Conservation (phyloP, 30 jellyfish, hydroid and myxozoan species). For the Nemopilema nomurai region DNA sequence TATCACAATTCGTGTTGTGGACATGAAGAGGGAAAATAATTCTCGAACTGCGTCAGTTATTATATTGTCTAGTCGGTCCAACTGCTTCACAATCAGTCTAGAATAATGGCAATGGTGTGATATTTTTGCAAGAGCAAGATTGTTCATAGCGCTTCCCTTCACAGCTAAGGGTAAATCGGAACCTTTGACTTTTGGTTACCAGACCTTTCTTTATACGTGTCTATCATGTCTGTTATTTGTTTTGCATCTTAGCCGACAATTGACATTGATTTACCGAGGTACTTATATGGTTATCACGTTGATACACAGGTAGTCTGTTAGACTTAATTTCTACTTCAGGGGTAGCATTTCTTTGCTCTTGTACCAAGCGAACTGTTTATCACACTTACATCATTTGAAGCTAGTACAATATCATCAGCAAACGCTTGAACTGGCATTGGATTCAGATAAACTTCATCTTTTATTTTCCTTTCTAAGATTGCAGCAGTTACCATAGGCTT, state of each 20-base stretch:
- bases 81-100: slow-evolving; percentile 24
- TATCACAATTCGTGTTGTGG: slow-evolving; percentile 27
- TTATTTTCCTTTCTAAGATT: neutral
- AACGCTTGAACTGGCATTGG: slow-evolving; percentile 22
- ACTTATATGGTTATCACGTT: neutral
- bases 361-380: slow-evolving; percentile 8
- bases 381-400: neutral
- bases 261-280: slow-evolving; percentile 22
- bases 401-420: slow-evolving; percentile 19
- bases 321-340: neutral
- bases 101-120: slow-evolving; percentile 41
- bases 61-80: slow-evolving; percentile 13
- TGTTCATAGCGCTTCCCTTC: slow-evolving; percentile 48
- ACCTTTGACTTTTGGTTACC: slow-evolving; percentile 11
- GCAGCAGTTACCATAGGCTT: neutral
- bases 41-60: slow-evolving; percentile 18
- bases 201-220: slow-evolving; percentile 32
- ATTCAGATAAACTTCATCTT: neutral
- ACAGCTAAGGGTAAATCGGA: slow-evolving; percentile 21
- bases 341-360: neutral
- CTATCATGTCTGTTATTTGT: slow-evolving; percentile 23
- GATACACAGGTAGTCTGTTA: neutral
- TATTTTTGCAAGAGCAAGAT: slow-evolving; percentile 55
- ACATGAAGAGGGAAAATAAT: neutral
- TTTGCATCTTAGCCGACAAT: slow-evolving; percentile 37